Evolutionary conservation across 2,888 invertebrate species (phyloP).

Genomic region (Hecatera dysodea): DNA sequence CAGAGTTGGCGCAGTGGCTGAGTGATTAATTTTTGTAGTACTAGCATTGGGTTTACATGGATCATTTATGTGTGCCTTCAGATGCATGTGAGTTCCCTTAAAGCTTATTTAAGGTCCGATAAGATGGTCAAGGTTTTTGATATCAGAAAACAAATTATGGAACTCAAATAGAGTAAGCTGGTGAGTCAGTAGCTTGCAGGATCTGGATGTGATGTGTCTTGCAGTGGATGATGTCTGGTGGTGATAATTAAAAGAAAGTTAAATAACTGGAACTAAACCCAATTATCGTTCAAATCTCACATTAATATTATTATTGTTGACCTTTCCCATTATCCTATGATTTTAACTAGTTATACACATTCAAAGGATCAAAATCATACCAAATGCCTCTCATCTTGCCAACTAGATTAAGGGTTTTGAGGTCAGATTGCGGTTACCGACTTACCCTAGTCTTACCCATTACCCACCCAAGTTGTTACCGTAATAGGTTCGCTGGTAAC

Average conservation of each 20-base stretch:
- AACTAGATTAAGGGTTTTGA: conserved; percentile 48
- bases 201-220: not conserved
- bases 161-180: too few species aligned
- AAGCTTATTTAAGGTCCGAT: not conserved
- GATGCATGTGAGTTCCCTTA: not conserved
- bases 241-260: too few species aligned
- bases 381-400: conserved; percentile 35
- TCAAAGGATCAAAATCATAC: conserved; percentile 42
- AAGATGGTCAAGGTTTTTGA: too few species aligned
- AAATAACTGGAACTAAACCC: too few species aligned
- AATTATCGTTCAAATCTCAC: not conserved
- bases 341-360: conserved; percentile 7
- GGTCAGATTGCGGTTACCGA: conserved; percentile 46
- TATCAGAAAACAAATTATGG: too few species aligned
- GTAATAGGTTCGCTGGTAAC: conserved; percentile 43
- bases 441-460: conserved; percentile 32
- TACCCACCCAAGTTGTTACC: conserved; percentile 43
- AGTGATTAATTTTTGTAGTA: not conserved
- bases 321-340: not conserved
- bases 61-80: not conserved
- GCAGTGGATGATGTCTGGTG: too few species aligned
- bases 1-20: not conserved
- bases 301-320: not conserved
- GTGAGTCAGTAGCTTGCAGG: not conserved
- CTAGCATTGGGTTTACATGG: not conserved